A percentile compares a stretch with the other conserved stretches of the same genome.
phyloP scores from a whole-genome alignment of 2,888 invertebrate genomes.

The Drosophila vallismaia region DNA sequence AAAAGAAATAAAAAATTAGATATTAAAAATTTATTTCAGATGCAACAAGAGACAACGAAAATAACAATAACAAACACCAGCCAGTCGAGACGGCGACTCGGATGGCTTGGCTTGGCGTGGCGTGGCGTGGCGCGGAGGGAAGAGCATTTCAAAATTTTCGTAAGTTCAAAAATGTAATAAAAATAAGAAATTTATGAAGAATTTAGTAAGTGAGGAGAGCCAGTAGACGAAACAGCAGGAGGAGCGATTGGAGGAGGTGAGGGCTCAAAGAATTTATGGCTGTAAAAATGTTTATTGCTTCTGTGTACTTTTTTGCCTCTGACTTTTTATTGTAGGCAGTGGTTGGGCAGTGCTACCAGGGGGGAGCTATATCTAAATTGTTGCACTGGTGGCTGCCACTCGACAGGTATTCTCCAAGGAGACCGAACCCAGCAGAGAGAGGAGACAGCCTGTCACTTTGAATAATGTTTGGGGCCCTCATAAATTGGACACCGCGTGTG shows the following conservation, averaged over 20 bases:
- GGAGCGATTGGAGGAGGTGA: constrained; percentile 22
- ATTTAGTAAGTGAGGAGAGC: constrained; percentile 57
- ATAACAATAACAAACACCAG: constrained; percentile 16
- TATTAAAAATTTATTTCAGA: constrained; percentile 56
- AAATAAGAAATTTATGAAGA: constrained; percentile 75
- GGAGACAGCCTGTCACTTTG: constrained; percentile 58
- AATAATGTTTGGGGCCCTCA: constrained; percentile 57
- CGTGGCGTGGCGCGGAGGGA: constrained; percentile 1
- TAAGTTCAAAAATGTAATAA: constrained; percentile 71
- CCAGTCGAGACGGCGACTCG: neutral
- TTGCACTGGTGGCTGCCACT: constrained; percentile 43
- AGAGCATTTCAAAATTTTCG: constrained; percentile 51
- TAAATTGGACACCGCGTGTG: constrained; percentile 56
- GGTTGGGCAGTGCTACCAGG: neutral
- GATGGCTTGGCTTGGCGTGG: too few species aligned
- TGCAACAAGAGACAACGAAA: constrained; percentile 39
- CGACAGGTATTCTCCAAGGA: constrained; percentile 62
- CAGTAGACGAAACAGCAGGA: neutral
- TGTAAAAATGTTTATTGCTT: constrained; percentile 77
- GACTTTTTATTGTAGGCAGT: constrained; percentile 18
- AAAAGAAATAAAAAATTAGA: constrained; percentile 61
- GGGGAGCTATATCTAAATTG: constrained; percentile 30
- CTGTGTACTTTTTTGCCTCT: constrained; percentile 49
- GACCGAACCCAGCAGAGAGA: constrained; percentile 8
- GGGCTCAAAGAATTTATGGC: constrained; percentile 66